These are phyloP conservation scores for Virgularia gustaviana DNA, from an alignment of 92 coral and sea anemone species.

Conservation along the genomic window DNA sequence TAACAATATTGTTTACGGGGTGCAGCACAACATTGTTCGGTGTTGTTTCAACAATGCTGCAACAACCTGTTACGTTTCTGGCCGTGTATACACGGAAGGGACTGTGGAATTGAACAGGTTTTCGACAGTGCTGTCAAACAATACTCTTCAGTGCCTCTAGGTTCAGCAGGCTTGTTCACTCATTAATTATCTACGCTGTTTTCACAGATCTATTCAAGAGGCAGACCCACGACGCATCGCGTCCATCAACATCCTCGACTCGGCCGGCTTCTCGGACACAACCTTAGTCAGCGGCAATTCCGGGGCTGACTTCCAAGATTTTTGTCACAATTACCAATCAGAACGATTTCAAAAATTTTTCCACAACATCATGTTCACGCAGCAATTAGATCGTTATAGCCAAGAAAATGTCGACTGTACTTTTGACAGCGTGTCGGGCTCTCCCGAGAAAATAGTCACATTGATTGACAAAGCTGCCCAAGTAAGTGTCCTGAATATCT, in stretches of 20 bases:
- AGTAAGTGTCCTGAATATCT: conserved; percentile 43
- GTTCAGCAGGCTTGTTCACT: background rate
- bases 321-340: conserved; percentile 87
- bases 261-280: conserved; percentile 92
- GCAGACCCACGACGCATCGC: conserved; percentile 69
- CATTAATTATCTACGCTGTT: background rate
- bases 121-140: background rate
- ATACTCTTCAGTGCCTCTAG: background rate
- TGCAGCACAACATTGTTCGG: no score
- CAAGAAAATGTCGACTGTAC: conserved; percentile 98
- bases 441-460: conserved; percentile 86
- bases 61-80: background rate
- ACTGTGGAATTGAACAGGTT: background rate
- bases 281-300: conserved; percentile 47
- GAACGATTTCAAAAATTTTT: conserved; percentile 97
- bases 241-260: conserved; percentile 84
- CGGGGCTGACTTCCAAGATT: conserved; percentile 82
- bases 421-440: conserved; percentile 75
- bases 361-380: conserved; percentile 87
- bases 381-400: conserved; percentile 84
- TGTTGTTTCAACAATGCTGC: no score
- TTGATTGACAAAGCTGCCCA: conserved; percentile 94
- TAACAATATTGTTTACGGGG: conserved; percentile 56
- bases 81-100: background rate
- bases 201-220: conserved; percentile 74